Evolutionary conservation across 2,797 vertebrate species (phyloP).

Genomic region (Distichodus sexfasciatus): DNA sequence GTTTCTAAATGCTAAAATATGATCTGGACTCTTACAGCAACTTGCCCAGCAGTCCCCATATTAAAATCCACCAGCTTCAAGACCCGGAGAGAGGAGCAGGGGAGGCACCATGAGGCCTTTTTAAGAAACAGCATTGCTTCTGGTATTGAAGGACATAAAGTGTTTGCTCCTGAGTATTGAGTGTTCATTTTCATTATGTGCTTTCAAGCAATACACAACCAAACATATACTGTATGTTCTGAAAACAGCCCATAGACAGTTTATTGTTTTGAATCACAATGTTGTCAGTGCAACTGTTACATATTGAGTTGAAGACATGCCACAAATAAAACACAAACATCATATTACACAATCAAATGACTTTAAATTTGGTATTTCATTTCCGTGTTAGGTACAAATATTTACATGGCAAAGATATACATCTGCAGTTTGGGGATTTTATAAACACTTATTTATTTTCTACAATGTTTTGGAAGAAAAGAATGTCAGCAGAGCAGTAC

Average conservation of each 20-base stretch:
- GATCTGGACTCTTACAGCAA: constrained; percentile 32
- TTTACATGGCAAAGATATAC: constrained; percentile 72
- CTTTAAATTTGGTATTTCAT: constrained; percentile 65
- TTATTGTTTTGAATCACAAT: constrained; percentile 82
- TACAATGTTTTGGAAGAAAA: constrained; percentile 41
- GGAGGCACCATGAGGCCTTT: background rate
- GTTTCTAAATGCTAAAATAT: background rate
- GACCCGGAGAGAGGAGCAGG: constrained; percentile 50
- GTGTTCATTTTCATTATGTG: background rate
- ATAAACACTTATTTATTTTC: constrained; percentile 40
- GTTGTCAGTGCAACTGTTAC: constrained; percentile 66
- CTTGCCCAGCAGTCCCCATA: constrained; percentile 49
- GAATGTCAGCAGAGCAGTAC: background rate
- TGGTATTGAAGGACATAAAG: background rate
- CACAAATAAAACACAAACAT: constrained; percentile 78
- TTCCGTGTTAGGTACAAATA: constrained; percentile 76
- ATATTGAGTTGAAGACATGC: constrained; percentile 80
- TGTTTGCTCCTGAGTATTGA: background rate
- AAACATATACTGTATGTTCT: constrained; percentile 56
- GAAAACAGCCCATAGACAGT: constrained; percentile 77
- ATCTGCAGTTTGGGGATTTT: constrained; percentile 53
- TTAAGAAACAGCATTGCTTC: background rate
- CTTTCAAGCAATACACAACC: constrained; percentile 50
- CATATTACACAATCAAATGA: constrained; percentile 65
- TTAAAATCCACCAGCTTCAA: constrained; percentile 54